Base-by-base conservation (phyloP, 2,888 invertebrate genomes). In the Epiblema foenella region DNA sequence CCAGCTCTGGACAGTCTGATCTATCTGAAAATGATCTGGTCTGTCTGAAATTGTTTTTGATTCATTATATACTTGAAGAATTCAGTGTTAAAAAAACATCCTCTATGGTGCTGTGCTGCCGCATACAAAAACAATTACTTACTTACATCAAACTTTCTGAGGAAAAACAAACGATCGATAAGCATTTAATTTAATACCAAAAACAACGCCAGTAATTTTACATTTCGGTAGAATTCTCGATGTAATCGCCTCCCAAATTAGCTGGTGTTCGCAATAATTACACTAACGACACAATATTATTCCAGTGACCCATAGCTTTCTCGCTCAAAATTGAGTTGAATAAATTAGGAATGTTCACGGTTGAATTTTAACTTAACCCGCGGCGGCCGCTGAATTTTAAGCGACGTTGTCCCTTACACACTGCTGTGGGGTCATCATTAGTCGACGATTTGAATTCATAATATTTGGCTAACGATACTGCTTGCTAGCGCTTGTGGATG, bases 281-380 rank as follows among this genome's bases (percentile, higher is more conserved):
- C 68, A 18, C 68, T 68, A 68, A 68, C n/a, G 68, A 62, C 54
- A 39, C 54, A 52, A 54, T 68, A 62, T 59, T 56, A 57, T 66
- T 51, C 62, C 39, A 60, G 67, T 65, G 78, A 82, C 85, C 84
- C 84, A 85, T 82, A 83, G 84, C 83, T 85, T 84, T 85, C 85
- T 83, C 85, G 81, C 82, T 82, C 86, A 81, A 90, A 91, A 89
- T 90, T 87, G 88, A 88, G 87, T 89, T 86, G 90, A 90, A 91
- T 92, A 92, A 90, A 90, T 91, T 90, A 90, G 80, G 79, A 79
- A 75, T 79, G 77, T 82, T 84, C 87, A 88, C 86, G 84, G 89
- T 87, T 89, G 90, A 90, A 91, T 89, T 90, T 89, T 89, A 88
- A 87, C 87, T 85, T 80, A 80, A 83, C 79, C 79, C 74, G 83